These are phyloP conservation scores for Tokudaia muenninki DNA, from an alignment of 2,797 vertebrate genomes.

Conservation along the genomic window DNA sequence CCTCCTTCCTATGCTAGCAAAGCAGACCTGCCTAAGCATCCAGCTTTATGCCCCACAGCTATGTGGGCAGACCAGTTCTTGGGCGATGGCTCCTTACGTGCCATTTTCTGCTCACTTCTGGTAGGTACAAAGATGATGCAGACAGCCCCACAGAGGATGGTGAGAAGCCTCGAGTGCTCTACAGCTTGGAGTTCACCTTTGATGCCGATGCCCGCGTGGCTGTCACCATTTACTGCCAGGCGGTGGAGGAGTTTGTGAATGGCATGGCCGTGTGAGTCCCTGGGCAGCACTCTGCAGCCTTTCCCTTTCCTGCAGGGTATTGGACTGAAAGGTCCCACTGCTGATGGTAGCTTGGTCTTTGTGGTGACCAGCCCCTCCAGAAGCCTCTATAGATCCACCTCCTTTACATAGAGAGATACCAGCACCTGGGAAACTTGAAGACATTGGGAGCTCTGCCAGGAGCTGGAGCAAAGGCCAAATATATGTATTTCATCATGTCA, in stretches of 20 bases:
- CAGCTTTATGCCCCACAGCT: fast-evolving
- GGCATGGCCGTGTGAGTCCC: constrained; percentile 97
- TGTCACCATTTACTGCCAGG: constrained; percentile 98
- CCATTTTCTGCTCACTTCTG: neutral
- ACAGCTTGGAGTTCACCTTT: constrained; percentile 98
- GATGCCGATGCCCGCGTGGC: constrained; percentile 97
- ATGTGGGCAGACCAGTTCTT: neutral
- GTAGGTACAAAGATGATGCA: constrained; percentile 97
- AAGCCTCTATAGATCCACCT: neutral
- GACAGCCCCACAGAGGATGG: constrained; percentile 94
- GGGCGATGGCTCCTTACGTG: neutral
- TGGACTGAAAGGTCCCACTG: neutral
- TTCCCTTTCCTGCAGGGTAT: neutral
- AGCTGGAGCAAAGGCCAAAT: neutral
- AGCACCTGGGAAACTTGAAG: neutral
- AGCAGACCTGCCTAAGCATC: neutral
- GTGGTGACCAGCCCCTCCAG: neutral
- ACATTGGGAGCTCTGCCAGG: neutral
- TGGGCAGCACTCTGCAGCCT: neutral
- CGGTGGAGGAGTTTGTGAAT: constrained; percentile 96
- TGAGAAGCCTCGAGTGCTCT: constrained; percentile 94
- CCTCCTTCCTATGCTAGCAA: neutral
- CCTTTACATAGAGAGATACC: neutral
- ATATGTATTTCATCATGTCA: neutral
- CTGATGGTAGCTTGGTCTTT: neutral